Evolutionary conservation across 2,113 vertebrate genomes (phyloP).

Genomic region (Chaenocephalus aceratus): DNA sequence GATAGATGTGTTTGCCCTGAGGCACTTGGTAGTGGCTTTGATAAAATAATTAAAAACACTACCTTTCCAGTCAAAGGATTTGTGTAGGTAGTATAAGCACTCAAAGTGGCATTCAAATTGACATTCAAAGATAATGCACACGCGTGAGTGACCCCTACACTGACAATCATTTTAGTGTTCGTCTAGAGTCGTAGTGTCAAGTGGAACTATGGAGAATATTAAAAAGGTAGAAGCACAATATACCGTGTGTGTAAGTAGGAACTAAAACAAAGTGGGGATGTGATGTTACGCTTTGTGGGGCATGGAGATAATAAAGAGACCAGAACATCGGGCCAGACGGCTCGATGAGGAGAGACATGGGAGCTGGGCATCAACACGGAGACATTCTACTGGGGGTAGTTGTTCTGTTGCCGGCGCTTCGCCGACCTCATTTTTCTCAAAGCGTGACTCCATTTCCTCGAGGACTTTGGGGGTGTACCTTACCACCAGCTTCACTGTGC

Average conservation of each 20-base stretch:
- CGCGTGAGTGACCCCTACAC: conserved; percentile 56
- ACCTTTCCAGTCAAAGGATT: conserved; percentile 49
- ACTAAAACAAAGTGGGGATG: conserved; percentile 43
- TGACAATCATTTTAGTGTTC: conserved; percentile 70
- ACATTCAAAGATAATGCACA: conserved; percentile 77
- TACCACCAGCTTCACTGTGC: conserved; percentile 96
- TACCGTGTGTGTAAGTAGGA: conserved; percentile 50
- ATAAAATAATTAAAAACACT: conserved; percentile 63
- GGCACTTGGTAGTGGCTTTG: conserved; percentile 74
- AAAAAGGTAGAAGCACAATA: conserved; percentile 58
- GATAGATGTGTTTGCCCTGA: conserved; percentile 72
- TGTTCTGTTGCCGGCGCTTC: conserved; percentile 98
- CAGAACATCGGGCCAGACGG: conserved; percentile 64
- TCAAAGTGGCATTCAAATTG: conserved; percentile 71
- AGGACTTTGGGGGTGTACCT: conserved; percentile 96
- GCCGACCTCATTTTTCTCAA: conserved; percentile 99
- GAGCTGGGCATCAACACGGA: conserved; percentile 52
- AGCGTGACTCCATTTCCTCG: conserved; percentile 97
- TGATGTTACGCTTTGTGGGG: conserved; percentile 51
- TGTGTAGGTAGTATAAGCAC: conserved; percentile 55
- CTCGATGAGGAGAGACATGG: conserved; percentile 56
- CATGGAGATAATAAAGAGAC: conserved; percentile 51
- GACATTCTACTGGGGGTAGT: conserved; percentile 82
- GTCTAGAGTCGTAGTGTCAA: conserved; percentile 65
- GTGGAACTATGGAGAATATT: conserved; percentile 56